Evolutionary conservation across 2,113 vertebrate species (phyloP).

Genomic region (Sterrhoptilus dennistouni): DNA sequence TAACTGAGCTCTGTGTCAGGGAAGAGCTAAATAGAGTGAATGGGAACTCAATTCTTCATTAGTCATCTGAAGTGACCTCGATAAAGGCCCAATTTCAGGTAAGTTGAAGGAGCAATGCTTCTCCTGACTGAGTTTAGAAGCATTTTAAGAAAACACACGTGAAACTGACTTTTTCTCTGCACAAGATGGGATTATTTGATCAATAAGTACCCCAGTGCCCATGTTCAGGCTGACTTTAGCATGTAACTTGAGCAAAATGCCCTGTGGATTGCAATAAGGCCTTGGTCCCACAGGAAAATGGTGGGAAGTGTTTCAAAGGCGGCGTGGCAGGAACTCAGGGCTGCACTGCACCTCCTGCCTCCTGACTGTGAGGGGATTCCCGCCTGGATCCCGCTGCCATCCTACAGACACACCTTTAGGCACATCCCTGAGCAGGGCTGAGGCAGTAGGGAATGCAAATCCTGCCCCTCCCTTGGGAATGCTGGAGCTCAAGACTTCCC

Average conservation of each 20-base stretch:
- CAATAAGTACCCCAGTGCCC: not conserved
- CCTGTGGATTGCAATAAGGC: accelerated
- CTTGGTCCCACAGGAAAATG: not conserved
- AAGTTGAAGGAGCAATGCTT: not conserved
- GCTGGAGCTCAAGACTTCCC: not conserved
- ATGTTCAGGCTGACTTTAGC: not conserved
- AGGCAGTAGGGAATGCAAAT: not conserved
- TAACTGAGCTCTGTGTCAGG: not conserved
- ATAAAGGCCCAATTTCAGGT: not conserved
- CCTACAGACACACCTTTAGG: not conserved
- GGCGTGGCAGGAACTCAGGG: not conserved
- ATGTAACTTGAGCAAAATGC: not conserved
- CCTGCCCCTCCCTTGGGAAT: not conserved
- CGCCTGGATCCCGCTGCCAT: accelerated
- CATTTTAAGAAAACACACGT: not conserved
- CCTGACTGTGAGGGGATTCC: not conserved
- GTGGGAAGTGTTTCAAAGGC: accelerated
- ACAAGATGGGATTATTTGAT: not conserved
- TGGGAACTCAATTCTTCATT: not conserved
- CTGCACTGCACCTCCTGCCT: not conserved
- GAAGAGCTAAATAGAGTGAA: not conserved
- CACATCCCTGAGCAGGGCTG: not conserved
- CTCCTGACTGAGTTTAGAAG: not conserved
- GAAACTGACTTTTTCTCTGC: not conserved
- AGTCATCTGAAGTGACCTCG: not conserved